phyloP scores from a whole-genome alignment of 2,797 vertebrate genomes.

The Silurus lanzhouensis region DNA sequence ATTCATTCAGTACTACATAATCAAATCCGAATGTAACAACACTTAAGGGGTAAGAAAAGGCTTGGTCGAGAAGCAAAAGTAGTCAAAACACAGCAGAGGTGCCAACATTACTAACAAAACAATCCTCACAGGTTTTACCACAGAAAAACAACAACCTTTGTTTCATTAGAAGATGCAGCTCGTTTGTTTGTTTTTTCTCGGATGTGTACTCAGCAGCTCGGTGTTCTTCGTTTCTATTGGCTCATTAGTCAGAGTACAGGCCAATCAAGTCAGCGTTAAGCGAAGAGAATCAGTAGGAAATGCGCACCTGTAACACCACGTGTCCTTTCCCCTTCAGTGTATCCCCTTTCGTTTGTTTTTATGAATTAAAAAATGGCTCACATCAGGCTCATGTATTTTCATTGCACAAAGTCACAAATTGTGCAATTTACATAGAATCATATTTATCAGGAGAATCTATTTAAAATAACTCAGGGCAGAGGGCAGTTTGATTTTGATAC shows the following conservation, averaged over 20 bases:
- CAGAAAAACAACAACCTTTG: background rate
- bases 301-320: background rate
- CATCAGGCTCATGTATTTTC: background rate
- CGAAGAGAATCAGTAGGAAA: background rate
- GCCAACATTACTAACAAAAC: background rate
- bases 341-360: background rate
- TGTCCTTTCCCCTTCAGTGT: background rate
- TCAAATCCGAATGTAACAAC: background rate
- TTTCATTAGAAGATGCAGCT: background rate
- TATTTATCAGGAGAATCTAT: background rate
- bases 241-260: background rate
- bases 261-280: background rate
- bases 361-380: background rate
- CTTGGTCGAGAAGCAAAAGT: constrained; percentile 4
- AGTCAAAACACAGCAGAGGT: background rate
- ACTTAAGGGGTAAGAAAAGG: background rate
- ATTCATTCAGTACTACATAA: background rate
- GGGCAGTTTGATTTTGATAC: background rate
- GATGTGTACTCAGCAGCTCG: background rate
- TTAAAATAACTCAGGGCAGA: background rate
- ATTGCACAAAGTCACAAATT: background rate
- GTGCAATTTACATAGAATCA: background rate
- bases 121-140: background rate
- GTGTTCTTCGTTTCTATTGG: background rate
- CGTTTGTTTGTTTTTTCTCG: background rate